Percentiles rank a stretch among this genome's conserved stretches.
Conservation (phyloP, 2,797 vertebrate species). For the Cuniculus paca region DNA sequence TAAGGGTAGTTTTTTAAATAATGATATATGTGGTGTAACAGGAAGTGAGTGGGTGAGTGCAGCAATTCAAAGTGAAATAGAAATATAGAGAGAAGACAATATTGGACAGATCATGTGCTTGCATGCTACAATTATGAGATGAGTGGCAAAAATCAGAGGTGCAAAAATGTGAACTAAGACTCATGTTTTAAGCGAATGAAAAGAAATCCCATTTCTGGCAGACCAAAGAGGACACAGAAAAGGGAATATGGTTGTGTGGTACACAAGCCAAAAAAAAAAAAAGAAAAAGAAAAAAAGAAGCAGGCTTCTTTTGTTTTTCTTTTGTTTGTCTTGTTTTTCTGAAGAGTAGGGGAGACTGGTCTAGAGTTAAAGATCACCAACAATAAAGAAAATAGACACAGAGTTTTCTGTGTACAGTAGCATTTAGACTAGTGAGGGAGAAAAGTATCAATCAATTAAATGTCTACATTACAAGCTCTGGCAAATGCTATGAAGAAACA, state of each 20-base stretch:
- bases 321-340: slow-evolving; percentile 8
- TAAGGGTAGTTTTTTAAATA: neutral
- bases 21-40: neutral
- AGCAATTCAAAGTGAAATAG: neutral
- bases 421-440: neutral
- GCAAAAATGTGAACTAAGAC: neutral
- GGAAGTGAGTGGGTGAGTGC: neutral
- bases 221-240: neutral
- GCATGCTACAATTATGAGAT: neutral
- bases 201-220: neutral
- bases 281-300: neutral
- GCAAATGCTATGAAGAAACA: neutral
- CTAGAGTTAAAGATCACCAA: slow-evolving; percentile 1
- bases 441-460: neutral
- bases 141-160: neutral
- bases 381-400: slow-evolving; percentile 15
- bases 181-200: neutral
- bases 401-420: neutral
- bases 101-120: neutral
- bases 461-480: neutral
- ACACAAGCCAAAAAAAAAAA: neutral
- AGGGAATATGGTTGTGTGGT: neutral
- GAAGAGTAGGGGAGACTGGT: neutral
- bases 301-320: neutral
- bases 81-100: neutral